Base-by-base conservation (phyloP, 2,888 invertebrate genomes). In the Eupithecia inturbata region DNA sequence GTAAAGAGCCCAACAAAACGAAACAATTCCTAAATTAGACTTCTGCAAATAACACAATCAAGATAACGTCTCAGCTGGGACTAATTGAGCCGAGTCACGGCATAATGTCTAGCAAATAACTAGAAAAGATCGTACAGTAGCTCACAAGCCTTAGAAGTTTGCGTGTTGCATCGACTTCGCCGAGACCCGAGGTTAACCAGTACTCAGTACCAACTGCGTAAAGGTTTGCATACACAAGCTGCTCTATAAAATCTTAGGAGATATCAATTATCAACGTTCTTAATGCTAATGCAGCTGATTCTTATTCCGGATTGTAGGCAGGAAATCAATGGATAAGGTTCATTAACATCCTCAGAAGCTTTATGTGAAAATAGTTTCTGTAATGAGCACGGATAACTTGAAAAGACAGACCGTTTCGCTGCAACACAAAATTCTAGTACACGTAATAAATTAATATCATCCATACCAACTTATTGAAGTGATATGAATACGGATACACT, bases 71-170 rank as follows among this genome's bases (percentile, higher is more conserved):
- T 76, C 67, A 76, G 78, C 74, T 77, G 69, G 74, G 77, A 82
- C 82, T 89, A 88, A 88, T 87, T 87, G 87, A 82, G 78, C 77
- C 73, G 71, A 86, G 87, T 88, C 88, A 89, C 88, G 88, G 83
- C 83, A 88, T 83, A 83, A 84, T 85, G 83, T 81, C 85, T 80
- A 82, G 83, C 80, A 75, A 82, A 81, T 85, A 85, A 81, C 81
- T 83, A 83, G 80, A 83, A 88, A 88, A 90, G 91, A 89, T 91
- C 88, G 86, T 80, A 83, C 80, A 80, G 85, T 83, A 81, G 82
- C 83, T 81, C 80, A 81, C 81, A 78, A 73, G 82, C 73, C 82
- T 68, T 82, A 84, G 87, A 85, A 78, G 80, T 79, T 85, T 78
- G 86, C 85, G 85, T 87, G 87, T 81, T 80, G 77, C 80, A 82